phyloP scores from a whole-genome alignment of 2,113 vertebrate species.

The Pleuronectes platessa region DNA sequence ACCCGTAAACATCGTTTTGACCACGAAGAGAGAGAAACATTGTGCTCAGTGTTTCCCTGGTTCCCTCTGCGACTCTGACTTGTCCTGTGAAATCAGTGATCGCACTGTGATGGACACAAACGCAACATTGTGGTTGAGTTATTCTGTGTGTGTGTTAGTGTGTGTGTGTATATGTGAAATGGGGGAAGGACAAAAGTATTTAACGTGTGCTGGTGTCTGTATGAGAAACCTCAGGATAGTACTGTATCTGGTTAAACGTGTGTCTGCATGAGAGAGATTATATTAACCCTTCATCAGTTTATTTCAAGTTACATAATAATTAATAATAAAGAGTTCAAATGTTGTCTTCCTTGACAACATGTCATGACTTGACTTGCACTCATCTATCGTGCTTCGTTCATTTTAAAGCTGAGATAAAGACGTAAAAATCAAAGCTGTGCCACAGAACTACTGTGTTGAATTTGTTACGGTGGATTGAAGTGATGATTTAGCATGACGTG shows the following conservation, averaged over 20 bases:
- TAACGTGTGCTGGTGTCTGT: no score
- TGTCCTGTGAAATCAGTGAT: conserved; percentile 15
- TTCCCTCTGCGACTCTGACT: conserved; percentile 14
- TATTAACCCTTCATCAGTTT: background rate
- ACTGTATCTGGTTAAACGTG: no score
- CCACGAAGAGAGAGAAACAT: background rate
- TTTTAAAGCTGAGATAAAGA: background rate
- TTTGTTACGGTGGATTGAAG: background rate
- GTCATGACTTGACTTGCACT: no score
- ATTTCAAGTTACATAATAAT: no score
- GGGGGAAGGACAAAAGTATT: background rate
- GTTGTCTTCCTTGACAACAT: no score
- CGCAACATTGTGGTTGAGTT: conserved; percentile 45
- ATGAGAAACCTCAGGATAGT: background rate
- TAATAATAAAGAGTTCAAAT: no score
- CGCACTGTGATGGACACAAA: conserved; percentile 21
- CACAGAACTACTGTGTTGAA: background rate
- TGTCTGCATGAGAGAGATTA: background rate
- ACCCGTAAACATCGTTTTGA: background rate
- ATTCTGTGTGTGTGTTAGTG: background rate
- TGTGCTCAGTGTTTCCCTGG: background rate
- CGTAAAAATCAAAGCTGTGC: background rate
- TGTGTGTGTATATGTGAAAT: background rate
- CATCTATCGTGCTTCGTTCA: background rate
- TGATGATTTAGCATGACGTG: background rate